A percentile compares a stretch with the other conserved stretches of the same genome.
These are phyloP conservation scores for Rotaria macrura DNA, from an alignment of 2,888 invertebrate species.

Conservation along the genomic window DNA sequence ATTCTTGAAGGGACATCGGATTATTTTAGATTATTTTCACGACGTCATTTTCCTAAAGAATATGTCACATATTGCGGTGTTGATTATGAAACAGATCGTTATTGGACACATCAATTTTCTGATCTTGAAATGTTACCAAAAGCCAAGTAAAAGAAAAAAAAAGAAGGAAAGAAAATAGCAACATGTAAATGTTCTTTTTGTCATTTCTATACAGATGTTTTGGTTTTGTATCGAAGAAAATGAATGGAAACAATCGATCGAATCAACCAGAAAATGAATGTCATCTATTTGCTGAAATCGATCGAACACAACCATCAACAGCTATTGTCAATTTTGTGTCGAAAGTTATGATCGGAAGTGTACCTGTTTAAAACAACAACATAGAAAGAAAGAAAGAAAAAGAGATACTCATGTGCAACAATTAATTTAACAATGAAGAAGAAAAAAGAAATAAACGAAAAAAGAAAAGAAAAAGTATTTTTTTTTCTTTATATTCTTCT, in stretches of 20 bases:
- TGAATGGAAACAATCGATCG: neutral
- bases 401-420: neutral
- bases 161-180: neutral
- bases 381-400: neutral
- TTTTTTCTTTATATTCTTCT: conserved; percentile 5
- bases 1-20: neutral
- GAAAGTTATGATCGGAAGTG: conserved; percentile 13
- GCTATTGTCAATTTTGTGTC: conserved; percentile 64
- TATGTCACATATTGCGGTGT: conserved; percentile 83
- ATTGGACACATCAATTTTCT: conserved; percentile 22
- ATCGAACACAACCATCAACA: conserved; percentile 80
- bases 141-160: conserved; percentile 24
- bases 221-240: neutral
- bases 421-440: neutral
- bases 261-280: conserved; percentile 70
- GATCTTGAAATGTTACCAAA: conserved; percentile 26
- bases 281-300: conserved; percentile 88
- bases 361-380: neutral
- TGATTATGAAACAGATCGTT: conserved; percentile 52
- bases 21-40: conserved; percentile 60
- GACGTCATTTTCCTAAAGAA: conserved; percentile 80
- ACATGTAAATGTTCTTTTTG: neutral
- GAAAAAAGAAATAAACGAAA: neutral
- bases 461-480: neutral
- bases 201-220: neutral